These are phyloP conservation scores for Scaptomyza graminum DNA, from an alignment of 1,140 invertebrate species.

Conservation along the genomic window DNA sequence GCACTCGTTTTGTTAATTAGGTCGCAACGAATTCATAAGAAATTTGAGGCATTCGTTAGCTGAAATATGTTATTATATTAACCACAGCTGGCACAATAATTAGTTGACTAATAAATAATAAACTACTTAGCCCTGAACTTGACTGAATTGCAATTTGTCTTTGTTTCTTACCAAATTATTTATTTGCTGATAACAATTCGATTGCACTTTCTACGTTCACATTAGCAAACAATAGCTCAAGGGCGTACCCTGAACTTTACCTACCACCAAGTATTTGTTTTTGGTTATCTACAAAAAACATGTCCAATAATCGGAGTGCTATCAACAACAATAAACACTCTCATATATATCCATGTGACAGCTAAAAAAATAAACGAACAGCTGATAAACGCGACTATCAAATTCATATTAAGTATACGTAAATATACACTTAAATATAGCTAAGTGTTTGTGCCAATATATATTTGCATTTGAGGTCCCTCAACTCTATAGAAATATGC, in stretches of 20 bases:
- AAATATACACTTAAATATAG: slow-evolving; percentile 6
- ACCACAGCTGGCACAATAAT: not conserved
- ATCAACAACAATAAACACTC: slow-evolving; percentile 6
- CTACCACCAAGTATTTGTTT: not conserved
- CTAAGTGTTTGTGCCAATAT: not conserved
- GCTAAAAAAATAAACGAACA: slow-evolving; percentile 14
- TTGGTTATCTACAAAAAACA: slow-evolving; percentile 41
- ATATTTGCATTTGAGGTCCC: slow-evolving; percentile 30
- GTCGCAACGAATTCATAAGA: slow-evolving; percentile 17
- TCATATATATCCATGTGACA: slow-evolving; percentile 64
- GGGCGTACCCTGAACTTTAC: slow-evolving; percentile 33
- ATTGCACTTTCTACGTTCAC: slow-evolving; percentile 50
- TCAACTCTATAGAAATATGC: slow-evolving; percentile 18
- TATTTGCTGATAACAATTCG: slow-evolving; percentile 21
- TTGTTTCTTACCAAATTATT: slow-evolving; percentile 1
- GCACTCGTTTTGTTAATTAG: slow-evolving; percentile 38
- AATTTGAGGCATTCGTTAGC: no score
- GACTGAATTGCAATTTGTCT: slow-evolving; percentile 6
- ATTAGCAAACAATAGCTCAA: slow-evolving; percentile 12
- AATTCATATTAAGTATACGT: slow-evolving; percentile 7
- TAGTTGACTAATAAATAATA: slow-evolving; percentile 2
- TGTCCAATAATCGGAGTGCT: slow-evolving; percentile 47
- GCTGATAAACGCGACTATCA: slow-evolving; percentile 56
- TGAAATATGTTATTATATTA: not conserved
- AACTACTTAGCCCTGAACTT: slow-evolving; percentile 29